These are phyloP conservation scores for Isoperla grammatica DNA, from an alignment of 2,888 invertebrate species.

Conservation along the genomic window DNA sequence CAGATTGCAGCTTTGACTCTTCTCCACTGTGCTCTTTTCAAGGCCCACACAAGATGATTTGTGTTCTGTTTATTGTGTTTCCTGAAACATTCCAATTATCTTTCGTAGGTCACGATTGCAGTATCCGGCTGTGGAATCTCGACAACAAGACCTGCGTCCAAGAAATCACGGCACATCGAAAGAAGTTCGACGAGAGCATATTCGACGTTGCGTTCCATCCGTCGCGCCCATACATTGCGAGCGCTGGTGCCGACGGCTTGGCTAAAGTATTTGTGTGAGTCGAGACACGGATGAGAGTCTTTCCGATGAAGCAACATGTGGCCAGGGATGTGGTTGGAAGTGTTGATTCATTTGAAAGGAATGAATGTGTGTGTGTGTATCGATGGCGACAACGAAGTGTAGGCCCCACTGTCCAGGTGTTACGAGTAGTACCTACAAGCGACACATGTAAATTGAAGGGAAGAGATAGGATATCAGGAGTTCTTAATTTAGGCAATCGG, in stretches of 20 bases:
- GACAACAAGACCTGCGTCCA: constrained; percentile 99
- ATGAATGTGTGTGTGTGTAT: no score
- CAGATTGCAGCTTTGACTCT: no score
- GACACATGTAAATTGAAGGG: no score
- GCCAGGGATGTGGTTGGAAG: constrained; percentile 1
- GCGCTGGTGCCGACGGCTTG: constrained; percentile 97
- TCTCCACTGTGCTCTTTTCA: no score
- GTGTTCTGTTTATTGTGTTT: no score
- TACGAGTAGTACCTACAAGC: no score
- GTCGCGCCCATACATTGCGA: constrained; percentile 95
- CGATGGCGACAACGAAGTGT: no score
- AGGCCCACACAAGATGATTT: no score
- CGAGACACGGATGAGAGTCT: background rate
- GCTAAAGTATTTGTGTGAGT: constrained; percentile 96
- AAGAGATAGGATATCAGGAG: no score
- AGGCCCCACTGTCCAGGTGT: no score
- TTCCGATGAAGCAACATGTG: background rate
- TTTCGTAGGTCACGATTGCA: constrained; percentile 83
- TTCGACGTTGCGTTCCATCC: constrained; percentile 99
- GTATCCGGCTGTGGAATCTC: constrained; percentile 97
- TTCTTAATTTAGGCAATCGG: no score
- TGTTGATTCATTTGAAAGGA: background rate
- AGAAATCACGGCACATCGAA: constrained; percentile 98
- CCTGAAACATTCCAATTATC: no score
- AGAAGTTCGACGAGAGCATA: constrained; percentile 99